phyloP scores from a whole-genome alignment of 2,888 invertebrate species.

The Branchipolynoe longqiensis region DNA sequence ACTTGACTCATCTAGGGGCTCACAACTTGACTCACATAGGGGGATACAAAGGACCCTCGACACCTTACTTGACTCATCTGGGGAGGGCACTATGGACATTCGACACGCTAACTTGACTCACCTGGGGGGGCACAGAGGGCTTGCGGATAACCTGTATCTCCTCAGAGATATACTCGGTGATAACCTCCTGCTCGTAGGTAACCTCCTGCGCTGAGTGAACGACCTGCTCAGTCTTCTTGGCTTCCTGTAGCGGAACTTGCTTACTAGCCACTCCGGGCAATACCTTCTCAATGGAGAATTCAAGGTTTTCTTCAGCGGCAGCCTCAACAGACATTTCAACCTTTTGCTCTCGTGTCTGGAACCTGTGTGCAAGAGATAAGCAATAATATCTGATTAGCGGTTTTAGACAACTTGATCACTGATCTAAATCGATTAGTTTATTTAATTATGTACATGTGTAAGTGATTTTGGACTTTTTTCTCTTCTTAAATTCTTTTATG shows the following conservation, averaged over 20 bases:
- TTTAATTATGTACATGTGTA: too few species aligned
- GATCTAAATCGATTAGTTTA: too few species aligned
- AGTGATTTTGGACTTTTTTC: too few species aligned
- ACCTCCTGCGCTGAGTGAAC: constrained; percentile 61
- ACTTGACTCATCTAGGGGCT: background rate
- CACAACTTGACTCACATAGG: background rate
- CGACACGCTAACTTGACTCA: too few species aligned
- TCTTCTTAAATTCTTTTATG: too few species aligned
- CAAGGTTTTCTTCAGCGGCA: constrained; percentile 50
- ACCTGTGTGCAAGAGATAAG: too few species aligned
- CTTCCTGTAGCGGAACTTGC: constrained; percentile 54
- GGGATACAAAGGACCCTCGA: background rate
- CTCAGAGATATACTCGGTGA: constrained; percentile 58
- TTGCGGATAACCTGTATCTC: constrained; percentile 51
- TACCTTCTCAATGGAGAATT: constrained; percentile 48
- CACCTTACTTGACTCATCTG: background rate
- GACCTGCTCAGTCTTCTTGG: constrained; percentile 57
- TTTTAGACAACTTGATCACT: too few species aligned
- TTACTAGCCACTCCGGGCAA: constrained; percentile 11
- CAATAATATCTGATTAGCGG: too few species aligned
- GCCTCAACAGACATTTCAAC: constrained; percentile 49
- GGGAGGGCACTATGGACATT: background rate
- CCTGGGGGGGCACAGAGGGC: constrained; percentile 16
- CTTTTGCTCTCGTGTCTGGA: constrained; percentile 33
- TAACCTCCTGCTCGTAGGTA: constrained; percentile 61